Percentiles rank a stretch among this genome's conserved stretches.
Conservation (phyloP, 2,113 vertebrate genomes). For the Lagopus leucura region DNA sequence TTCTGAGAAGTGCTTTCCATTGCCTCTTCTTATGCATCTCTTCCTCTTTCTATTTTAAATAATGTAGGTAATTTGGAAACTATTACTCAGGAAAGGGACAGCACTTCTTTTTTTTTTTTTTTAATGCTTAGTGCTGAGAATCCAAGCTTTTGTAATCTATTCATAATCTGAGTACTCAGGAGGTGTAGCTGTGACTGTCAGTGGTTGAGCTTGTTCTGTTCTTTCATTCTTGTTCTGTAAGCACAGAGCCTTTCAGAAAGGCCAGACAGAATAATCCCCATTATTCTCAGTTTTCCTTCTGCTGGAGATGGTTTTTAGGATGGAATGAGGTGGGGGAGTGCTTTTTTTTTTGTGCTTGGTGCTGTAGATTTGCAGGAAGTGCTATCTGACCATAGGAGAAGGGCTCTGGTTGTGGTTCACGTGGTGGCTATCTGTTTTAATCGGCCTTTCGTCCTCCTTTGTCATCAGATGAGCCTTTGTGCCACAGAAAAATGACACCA, state of each 20-base stretch:
- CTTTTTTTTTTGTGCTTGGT: not conserved
- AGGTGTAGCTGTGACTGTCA: not conserved
- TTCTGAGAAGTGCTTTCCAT: not conserved
- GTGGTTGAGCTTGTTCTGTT: not conserved
- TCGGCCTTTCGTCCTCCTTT: not conserved
- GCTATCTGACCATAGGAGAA: fast-evolving
- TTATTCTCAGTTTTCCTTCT: not conserved
- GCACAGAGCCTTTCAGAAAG: not conserved
- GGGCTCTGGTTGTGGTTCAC: not conserved
- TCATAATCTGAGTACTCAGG: not conserved
- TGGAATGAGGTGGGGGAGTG: not conserved
- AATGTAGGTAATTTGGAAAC: not conserved
- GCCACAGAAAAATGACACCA: not conserved
- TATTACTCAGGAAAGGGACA: not conserved
- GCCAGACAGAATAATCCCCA: not conserved
- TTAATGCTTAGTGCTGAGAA: not conserved
- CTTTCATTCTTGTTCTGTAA: not conserved
- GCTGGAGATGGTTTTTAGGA: not conserved
- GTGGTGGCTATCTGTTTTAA: not conserved
- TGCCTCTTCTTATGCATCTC: not conserved
- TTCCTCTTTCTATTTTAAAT: constrained; percentile 34
- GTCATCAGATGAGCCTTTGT: not conserved
- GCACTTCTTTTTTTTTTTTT: not conserved
- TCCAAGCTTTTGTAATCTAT: not conserved
- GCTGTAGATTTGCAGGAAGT: not conserved